Evolutionary conservation across 2,113 vertebrate species (phyloP), one percentile per base, ranked within the genome.

Genomic region (Cromileptes altivelis): DNA sequence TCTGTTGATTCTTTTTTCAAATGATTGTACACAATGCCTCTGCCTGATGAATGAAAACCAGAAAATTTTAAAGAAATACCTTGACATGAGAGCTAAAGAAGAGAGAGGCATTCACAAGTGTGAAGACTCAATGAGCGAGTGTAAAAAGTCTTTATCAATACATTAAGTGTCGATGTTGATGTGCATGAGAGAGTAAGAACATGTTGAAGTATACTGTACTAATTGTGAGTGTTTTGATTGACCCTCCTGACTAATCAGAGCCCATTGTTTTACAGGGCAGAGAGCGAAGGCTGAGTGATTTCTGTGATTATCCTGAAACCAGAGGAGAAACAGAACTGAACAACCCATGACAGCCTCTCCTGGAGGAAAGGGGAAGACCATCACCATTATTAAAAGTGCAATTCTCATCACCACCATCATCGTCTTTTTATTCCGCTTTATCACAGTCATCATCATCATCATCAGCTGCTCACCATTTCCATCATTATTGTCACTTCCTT

Each of bases 181-280:
- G 76, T 62, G 21, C 30, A 10, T 61, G 55, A 64, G 37, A 23
- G 19, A 67, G 37, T 65, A 53, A 65, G 21, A 42, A 72, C 53
- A 63, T 4, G 12, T 55, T 40, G 11, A 10, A 70, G 60, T 61
- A 40, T 76, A 61, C 62, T 30, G n/a, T 27, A 68, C 15, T 57
- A 37, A 80, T 61, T 52, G 78, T 57, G 40, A 52, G 67, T 55
- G 67, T 68, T 77, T 58, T 63, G 63, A 74, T 58, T 6, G 37
- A 67, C 80, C 63, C 83, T 83, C 61, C 81, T 75, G 72, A 73
- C 84, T 88, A 93, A 93, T 94, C 91, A 94, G 70, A 65, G 76
- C 77, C 84, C 86, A 90, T 94, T 93, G 92, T 93, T 89, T 93
- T 85, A 88, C 80, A 81, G 76, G 62, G 85, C 60, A 57, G 30